Evolutionary conservation across 2,797 vertebrate species (phyloP).

Genomic region (Iguana delicatissima): DNA sequence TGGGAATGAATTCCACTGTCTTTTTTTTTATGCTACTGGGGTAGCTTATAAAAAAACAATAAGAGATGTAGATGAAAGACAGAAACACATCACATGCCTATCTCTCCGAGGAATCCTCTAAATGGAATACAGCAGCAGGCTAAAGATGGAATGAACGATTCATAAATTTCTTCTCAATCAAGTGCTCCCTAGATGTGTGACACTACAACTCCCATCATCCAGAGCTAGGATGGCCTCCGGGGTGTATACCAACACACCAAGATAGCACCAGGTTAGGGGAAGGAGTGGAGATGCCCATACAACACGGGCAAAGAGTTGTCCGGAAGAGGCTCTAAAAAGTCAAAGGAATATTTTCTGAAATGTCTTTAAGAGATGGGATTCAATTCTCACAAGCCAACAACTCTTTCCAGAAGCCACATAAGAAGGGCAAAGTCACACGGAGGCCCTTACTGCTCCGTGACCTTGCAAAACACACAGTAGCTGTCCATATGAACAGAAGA

Average conservation of each 20-base stretch:
- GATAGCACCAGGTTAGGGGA: too few relatives aligned
- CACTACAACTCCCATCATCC: background rate
- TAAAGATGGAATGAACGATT: too few relatives aligned
- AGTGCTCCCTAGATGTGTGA: background rate
- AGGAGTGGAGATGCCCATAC: background rate
- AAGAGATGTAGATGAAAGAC: background rate
- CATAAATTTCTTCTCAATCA: too few relatives aligned
- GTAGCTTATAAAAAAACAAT: background rate
- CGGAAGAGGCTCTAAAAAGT: background rate
- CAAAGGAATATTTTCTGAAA: background rate
- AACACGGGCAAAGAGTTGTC: background rate
- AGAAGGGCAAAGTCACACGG: background rate
- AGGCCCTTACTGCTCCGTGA: background rate
- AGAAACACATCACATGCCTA: too few relatives aligned
- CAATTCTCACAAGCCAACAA: too few relatives aligned
- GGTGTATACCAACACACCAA: too few relatives aligned
- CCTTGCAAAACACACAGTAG: background rate
- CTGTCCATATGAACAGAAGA: too few relatives aligned
- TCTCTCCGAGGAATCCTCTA: background rate
- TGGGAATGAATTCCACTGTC: background rate
- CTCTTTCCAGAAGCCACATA: too few relatives aligned
- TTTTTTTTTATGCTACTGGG: background rate
- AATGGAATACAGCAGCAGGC: background rate
- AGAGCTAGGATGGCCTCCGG: background rate
- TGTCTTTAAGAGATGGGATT: background rate